Percentiles rank a stretch among this genome's conserved stretches.
Evolutionary conservation across 2,113 vertebrate species (phyloP).

Genomic region (Sinocyclocheilus maitianheensis): DNA sequence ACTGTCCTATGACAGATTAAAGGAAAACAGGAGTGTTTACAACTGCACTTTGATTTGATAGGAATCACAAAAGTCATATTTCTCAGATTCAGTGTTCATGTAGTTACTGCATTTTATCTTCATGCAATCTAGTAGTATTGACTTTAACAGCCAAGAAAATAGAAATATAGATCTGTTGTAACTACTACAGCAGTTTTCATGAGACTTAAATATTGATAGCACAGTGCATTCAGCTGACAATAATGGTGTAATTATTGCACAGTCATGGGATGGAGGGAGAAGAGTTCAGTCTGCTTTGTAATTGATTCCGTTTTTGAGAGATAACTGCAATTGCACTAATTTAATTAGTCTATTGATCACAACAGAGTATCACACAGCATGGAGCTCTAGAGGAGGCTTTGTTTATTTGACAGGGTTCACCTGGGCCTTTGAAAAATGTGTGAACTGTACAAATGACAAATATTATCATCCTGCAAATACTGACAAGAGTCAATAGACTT

Average conservation of each 20-base stretch:
- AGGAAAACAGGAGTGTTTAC: background rate
- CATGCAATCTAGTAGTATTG: background rate
- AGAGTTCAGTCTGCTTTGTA: conserved; percentile 33
- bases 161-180: background rate
- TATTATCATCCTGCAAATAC: background rate
- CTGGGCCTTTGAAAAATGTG: too few species aligned
- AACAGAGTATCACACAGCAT: background rate
- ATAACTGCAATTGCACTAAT: background rate
- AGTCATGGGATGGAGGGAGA: conserved; percentile 3
- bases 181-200: conserved; percentile 21
- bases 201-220: conserved; percentile 31
- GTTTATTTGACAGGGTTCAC: background rate
- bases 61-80: background rate
- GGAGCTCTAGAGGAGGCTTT: background rate
- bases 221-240: conserved; percentile 23
- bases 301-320: conserved; percentile 40
- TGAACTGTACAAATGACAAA: background rate
- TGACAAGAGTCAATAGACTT: background rate
- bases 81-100: conserved; percentile 1
- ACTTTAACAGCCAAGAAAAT: background rate
- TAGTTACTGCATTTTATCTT: background rate
- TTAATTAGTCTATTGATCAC: conserved; percentile 44
- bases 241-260: conserved; percentile 41
- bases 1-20: background rate
- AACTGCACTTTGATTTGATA: background rate